Evolutionary conservation across 2,113 vertebrate species (phyloP).

Genomic region (Indri indri): DNA sequence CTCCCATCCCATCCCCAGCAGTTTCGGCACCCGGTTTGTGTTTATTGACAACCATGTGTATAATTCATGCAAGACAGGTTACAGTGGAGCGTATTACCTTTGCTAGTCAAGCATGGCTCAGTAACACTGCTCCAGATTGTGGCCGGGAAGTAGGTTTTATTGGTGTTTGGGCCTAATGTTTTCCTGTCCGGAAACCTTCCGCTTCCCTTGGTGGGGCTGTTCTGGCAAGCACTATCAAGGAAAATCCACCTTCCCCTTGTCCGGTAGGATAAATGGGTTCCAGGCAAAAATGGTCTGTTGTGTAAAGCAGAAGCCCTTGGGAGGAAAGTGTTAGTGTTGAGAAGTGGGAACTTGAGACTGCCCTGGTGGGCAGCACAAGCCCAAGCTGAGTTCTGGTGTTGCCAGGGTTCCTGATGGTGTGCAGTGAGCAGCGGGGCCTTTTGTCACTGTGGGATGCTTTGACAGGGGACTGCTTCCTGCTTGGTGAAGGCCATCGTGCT

Average conservation of each 20-base stretch:
- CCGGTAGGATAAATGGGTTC: constrained; percentile 47
- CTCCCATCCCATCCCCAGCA: neutral
- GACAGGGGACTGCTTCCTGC: neutral
- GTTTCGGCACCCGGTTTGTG: constrained; percentile 17
- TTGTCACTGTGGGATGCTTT: neutral
- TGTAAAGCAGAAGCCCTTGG: neutral
- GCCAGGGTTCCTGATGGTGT: neutral
- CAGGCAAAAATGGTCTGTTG: constrained; percentile 42
- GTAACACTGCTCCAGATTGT: constrained; percentile 55
- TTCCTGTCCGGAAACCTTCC: constrained; percentile 68
- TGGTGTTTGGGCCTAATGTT: constrained; percentile 65
- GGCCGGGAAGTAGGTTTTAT: constrained; percentile 73
- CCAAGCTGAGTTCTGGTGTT: neutral
- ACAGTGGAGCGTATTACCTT: constrained; percentile 71
- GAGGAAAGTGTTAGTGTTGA: neutral
- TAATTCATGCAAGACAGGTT: constrained; percentile 74
- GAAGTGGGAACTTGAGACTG: neutral
- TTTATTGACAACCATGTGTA: constrained; percentile 60
- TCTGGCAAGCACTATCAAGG: neutral
- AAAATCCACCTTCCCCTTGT: constrained; percentile 45
- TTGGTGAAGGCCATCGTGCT: neutral
- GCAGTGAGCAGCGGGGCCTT: neutral
- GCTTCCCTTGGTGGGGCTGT: constrained; percentile 19
- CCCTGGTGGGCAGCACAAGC: neutral
- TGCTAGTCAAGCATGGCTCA: constrained; percentile 74